Evolutionary conservation across 2,113 vertebrate species (phyloP), one percentile per base, ranked within the genome.

Genomic region (Alosa alosa): DNA sequence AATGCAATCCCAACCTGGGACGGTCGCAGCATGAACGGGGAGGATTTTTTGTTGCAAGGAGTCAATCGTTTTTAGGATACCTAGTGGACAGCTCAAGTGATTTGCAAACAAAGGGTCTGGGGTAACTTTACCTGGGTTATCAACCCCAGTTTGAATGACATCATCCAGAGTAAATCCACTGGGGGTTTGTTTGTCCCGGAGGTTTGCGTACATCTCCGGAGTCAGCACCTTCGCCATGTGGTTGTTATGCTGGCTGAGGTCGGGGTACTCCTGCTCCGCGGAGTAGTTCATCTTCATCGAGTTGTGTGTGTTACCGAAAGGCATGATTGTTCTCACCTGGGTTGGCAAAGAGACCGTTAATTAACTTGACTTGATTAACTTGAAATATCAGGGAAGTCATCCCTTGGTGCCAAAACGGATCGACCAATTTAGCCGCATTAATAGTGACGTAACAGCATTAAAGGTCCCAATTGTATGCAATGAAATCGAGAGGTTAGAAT

Each of bases 201-300:
- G 94, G 88, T 91, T 94, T 46, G 91, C 90, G 90, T 98, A 99
- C 92, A 99, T 91, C 41, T 98, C 96, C 46, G 36, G 92, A 55
- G 96, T 97, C 89, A 98, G 94, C 90, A 98, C 95, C 90, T 97
- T 98, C 89, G 97, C 97, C 98, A 99, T 99, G 94, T 98, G 96
- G 94, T 99, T 99, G 94, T 98, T 99, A 95, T 99, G 98, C 90
- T 72, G 3, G 87, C 95, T 97, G 86, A 99, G 95, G 93, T 99
- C 97, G 0, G 97, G 97, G 91, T 89, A 97, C 93, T 99, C 98
- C 1, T 99, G 96, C 3, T 95, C 96, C 0, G 93, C 88, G 0
- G 89, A 88, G 93, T 91, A 92, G 89, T 97, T 97, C 96, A 96
- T 94, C 96, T 99, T 99, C 93, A 96, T 13, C 81, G 94, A 86